Evolutionary conservation across 1,140 invertebrate species (phyloP).

Genomic region (Latrodectus geometricus): DNA sequence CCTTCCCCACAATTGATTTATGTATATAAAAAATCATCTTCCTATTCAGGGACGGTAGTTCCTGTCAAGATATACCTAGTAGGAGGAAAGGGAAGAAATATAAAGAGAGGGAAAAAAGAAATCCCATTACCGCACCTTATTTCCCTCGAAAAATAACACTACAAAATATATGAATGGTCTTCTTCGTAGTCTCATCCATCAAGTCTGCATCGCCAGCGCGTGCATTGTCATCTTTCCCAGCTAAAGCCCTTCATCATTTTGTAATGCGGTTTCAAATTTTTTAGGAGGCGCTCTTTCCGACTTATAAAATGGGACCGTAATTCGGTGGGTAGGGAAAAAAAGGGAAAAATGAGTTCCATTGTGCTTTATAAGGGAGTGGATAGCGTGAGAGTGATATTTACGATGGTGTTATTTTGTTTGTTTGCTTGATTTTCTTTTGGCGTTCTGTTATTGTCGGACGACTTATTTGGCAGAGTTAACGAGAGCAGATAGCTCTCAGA

Average conservation of each 20-base stretch:
- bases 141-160: background rate
- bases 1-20: too few relatives aligned
- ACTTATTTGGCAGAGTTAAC: background rate
- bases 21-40: background rate
- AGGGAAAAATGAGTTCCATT: background rate
- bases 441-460: background rate
- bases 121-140: slow-evolving; percentile 1
- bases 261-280: slow-evolving; percentile 1
- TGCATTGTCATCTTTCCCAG: background rate
- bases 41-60: background rate
- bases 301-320: background rate
- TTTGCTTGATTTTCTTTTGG: background rate
- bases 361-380: background rate
- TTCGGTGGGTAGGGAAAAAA: background rate
- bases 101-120: background rate
- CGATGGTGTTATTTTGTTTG: background rate
- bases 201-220: background rate
- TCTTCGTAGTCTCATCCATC: background rate
- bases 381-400: background rate
- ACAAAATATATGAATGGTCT: background rate
- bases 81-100: background rate
- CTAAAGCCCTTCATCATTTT: background rate
- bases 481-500: background rate
- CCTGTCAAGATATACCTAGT: background rate
- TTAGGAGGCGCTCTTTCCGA: background rate